Conservation (phyloP, 2,113 vertebrate genomes). For the Spilogale gracilis region DNA sequence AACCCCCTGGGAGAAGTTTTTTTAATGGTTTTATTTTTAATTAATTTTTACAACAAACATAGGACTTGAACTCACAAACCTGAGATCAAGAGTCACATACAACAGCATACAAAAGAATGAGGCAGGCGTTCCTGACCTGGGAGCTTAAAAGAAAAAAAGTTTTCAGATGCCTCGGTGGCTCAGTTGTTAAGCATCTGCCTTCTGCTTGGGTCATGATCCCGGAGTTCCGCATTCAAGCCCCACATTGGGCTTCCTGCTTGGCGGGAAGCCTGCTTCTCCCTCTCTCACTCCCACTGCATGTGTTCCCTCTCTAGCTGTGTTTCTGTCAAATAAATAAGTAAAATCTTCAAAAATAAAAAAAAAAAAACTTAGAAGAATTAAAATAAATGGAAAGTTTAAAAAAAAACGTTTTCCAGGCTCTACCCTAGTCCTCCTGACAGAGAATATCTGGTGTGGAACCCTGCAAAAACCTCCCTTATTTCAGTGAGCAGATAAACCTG, state of each 20-base stretch:
- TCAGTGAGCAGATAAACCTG: neutral
- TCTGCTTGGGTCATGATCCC: too few species aligned
- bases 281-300: too few species aligned
- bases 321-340: too few species aligned
- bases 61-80: neutral
- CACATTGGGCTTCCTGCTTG: too few species aligned
- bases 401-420: conserved; percentile 26
- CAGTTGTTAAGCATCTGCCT: too few species aligned
- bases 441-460: conserved; percentile 21
- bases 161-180: too few species aligned
- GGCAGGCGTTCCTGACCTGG: neutral
- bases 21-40: neutral
- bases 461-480: conserved; percentile 26
- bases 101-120: neutral
- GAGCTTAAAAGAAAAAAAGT: neutral
- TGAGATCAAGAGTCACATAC: neutral
- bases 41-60: neutral
- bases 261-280: too few species aligned
- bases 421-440: conserved; percentile 34
- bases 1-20: neutral
- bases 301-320: too few species aligned
- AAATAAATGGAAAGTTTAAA: neutral
- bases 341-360: too few species aligned
- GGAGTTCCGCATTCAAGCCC: too few species aligned
- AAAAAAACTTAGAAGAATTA: too few species aligned